Evolutionary conservation across 2,797 vertebrate species (phyloP).

Genomic region (Phataginus tricuspis): DNA sequence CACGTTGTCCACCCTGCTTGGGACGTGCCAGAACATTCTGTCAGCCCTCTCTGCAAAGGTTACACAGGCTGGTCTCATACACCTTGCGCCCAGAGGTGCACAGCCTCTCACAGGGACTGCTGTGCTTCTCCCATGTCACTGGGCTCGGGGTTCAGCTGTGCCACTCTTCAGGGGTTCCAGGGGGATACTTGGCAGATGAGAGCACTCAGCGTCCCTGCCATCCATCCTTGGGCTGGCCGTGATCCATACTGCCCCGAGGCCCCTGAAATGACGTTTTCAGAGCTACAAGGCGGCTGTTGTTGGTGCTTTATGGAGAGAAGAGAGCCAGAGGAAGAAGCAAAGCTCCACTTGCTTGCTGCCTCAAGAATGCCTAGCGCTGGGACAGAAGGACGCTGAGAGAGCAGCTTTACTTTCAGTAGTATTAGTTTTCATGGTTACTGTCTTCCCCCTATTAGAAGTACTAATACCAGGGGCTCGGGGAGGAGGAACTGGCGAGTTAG

Average conservation of each 20-base stretch:
- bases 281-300: neutral
- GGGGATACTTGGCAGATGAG: neutral
- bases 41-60: neutral
- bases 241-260: neutral
- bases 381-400: neutral
- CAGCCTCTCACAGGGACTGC: neutral
- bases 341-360: neutral
- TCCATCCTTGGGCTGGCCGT: neutral
- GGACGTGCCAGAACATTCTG: neutral
- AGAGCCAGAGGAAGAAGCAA: neutral
- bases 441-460: neutral
- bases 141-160: neutral
- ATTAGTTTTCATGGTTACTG: neutral
- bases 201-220: neutral
- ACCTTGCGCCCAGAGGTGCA: neutral
- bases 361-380: neutral
- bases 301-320: neutral
- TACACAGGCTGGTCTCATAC: fast-evolving
- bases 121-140: too few relatives aligned
- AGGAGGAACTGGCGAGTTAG: neutral
- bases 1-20: neutral
- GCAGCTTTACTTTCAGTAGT: neutral
- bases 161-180: neutral
- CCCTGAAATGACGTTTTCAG: neutral
- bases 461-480: neutral